Evolutionary conservation across 2,888 invertebrate genomes (phyloP).

Genomic region (Ectemnius continuus): DNA sequence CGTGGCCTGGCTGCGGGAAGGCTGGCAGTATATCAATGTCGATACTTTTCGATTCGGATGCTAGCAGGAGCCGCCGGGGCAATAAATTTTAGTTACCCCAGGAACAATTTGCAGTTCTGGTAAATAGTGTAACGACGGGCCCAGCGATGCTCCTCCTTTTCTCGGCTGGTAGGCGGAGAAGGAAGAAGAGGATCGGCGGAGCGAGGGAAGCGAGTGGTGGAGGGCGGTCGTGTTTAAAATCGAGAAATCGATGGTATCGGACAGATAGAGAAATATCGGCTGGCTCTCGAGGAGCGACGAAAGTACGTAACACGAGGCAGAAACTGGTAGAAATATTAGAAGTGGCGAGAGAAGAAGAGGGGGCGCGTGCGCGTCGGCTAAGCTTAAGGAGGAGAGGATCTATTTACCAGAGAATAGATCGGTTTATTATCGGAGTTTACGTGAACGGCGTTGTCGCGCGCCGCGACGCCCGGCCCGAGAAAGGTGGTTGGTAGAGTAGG

Average conservation of each 20-base stretch:
- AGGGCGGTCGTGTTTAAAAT: slow-evolving; percentile 3
- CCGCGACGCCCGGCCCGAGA: slow-evolving; percentile 6
- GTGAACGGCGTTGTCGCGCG: slow-evolving; percentile 39
- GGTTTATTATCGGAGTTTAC: slow-evolving; percentile 47
- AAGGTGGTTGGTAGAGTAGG: slow-evolving; percentile 39
- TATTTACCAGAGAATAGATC: slow-evolving; percentile 42
- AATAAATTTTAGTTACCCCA: slow-evolving; percentile 2
- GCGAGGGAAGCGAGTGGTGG: too few species aligned
- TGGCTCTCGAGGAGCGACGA: not conserved
- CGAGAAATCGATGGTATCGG: not conserved
- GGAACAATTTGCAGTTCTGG: slow-evolving; percentile 5
- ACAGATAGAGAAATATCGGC: slow-evolving; percentile 1
- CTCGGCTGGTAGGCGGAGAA: too few species aligned
- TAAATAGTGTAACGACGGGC: slow-evolving; percentile 8
- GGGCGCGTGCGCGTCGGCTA: not conserved
- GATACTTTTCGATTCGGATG: too few species aligned
- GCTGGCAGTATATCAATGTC: too few species aligned
- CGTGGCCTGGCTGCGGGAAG: too few species aligned
- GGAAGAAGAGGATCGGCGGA: too few species aligned
- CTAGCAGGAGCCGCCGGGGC: not conserved
- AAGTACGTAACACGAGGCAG: not conserved
- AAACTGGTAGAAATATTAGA: not conserved
- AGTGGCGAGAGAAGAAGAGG: not conserved
- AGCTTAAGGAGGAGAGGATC: slow-evolving; percentile 23
- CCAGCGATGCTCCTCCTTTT: not conserved